Conservation (phyloP, 2,797 vertebrate species). For the Cuculus canorus region DNA sequence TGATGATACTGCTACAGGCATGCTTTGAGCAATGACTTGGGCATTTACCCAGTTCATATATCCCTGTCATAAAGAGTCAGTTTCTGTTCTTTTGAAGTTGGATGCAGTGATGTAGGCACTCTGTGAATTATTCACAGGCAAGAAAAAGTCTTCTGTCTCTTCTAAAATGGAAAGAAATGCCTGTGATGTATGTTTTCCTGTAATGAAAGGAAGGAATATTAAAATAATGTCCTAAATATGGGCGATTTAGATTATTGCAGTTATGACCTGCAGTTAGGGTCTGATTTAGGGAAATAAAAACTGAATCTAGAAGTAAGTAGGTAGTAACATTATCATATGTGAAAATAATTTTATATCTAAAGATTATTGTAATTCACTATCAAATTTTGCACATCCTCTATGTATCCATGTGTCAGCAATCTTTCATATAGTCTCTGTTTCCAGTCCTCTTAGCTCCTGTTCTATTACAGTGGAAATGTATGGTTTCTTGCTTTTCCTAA, state of each 20-base stretch:
- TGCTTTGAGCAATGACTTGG: conserved; percentile 52
- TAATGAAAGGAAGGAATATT: neutral
- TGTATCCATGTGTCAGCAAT: neutral
- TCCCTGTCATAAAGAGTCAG: conserved; percentile 63
- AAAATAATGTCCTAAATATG: neutral
- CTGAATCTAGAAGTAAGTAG: neutral
- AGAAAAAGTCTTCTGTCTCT: conserved; percentile 12
- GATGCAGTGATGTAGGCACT: conserved; percentile 16
- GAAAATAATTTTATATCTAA: neutral
- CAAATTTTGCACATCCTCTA: neutral
- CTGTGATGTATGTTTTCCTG: neutral
- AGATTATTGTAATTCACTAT: neutral
- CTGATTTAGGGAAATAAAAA: neutral
- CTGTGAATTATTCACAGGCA: conserved; percentile 29
- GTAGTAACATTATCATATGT: neutral
- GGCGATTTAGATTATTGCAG: neutral
- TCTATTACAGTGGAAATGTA: neutral
- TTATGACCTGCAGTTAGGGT: neutral
- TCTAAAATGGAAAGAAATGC: neutral
- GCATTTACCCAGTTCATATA: conserved; percentile 61
- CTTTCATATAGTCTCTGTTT: neutral
- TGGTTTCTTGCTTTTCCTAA: neutral
- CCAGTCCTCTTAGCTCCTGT: neutral
- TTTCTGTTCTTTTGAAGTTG: conserved; percentile 63
- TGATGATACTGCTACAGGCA: conserved; percentile 53